Percentiles rank a stretch among this genome's conserved stretches.
These are phyloP conservation scores for Apodemia hepburni DNA, from an alignment of 2,888 invertebrate species.

Conservation along the genomic window DNA sequence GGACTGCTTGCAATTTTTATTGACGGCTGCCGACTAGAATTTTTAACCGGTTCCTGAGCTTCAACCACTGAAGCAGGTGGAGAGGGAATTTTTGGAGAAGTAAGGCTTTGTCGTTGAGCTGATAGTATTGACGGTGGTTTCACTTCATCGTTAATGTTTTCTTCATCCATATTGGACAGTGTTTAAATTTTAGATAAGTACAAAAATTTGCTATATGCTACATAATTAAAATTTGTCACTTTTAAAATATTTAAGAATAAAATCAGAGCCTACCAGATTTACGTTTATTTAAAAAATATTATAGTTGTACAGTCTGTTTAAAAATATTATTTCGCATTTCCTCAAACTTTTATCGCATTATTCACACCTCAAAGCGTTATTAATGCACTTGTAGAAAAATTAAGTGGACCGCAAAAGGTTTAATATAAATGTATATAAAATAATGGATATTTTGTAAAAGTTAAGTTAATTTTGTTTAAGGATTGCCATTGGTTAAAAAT, in stretches of 20 bases:
- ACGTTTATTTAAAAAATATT: background rate
- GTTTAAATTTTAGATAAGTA: conserved; percentile 13
- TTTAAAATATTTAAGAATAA: conserved; percentile 10
- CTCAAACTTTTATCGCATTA: no score
- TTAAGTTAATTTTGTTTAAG: no score
- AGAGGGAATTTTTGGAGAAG: conserved; percentile 26
- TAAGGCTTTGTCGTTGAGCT: conserved; percentile 28
- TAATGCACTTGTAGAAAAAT: no score
- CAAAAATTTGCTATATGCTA: background rate
- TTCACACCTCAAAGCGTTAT: no score
- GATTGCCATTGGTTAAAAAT: no score
- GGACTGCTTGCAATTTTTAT: conserved; percentile 15
- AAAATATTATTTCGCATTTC: no score
- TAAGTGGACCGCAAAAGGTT: no score
- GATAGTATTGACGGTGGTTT: conserved; percentile 24
- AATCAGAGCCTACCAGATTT: conserved; percentile 51
- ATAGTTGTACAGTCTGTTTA: no score
- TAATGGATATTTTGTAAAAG: no score
- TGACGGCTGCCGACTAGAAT: background rate
- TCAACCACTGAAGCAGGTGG: background rate
- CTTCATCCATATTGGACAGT: conserved; percentile 33
- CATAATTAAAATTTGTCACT: conserved; percentile 5
- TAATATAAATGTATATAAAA: no score
- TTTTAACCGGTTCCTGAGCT: background rate
- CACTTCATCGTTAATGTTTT: conserved; percentile 22